Evolutionary conservation across 2,797 vertebrate genomes (phyloP).

Genomic region (Iguana delicatissima): DNA sequence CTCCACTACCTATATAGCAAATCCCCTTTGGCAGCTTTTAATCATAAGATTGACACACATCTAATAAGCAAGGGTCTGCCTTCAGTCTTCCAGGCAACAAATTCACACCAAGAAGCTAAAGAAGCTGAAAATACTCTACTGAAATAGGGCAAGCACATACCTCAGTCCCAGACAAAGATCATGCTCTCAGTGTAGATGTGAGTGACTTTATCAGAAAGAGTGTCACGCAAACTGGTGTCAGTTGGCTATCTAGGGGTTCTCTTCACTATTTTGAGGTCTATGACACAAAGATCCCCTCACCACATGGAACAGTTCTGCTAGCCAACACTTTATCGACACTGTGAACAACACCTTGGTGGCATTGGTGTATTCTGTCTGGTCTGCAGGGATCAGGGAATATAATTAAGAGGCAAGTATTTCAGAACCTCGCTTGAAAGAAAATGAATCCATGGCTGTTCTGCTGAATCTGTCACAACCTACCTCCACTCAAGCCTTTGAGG

Average conservation of each 20-base stretch:
- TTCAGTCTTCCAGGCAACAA: neutral
- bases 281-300: neutral
- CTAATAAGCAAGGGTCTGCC: neutral
- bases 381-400: conserved; percentile 13
- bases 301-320: neutral
- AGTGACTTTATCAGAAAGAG: neutral
- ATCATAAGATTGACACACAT: neutral
- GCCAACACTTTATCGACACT: neutral
- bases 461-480: neutral
- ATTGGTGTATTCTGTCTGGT: neutral
- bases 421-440: conserved; percentile 19
- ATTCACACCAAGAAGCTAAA: neutral
- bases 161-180: neutral
- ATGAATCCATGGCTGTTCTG: conserved; percentile 21
- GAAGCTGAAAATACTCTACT: neutral
- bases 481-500: conserved; percentile 13
- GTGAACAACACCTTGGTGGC: neutral
- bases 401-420: conserved; percentile 26
- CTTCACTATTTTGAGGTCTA: neutral
- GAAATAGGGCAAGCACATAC: neutral
- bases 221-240: neutral
- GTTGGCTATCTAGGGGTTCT: neutral
- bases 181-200: neutral
- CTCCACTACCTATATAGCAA: neutral
- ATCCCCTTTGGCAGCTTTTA: neutral